These are phyloP conservation scores for Bothrops jararaca DNA, from an alignment of 2,113 vertebrate genomes.

Conservation along the genomic window DNA sequence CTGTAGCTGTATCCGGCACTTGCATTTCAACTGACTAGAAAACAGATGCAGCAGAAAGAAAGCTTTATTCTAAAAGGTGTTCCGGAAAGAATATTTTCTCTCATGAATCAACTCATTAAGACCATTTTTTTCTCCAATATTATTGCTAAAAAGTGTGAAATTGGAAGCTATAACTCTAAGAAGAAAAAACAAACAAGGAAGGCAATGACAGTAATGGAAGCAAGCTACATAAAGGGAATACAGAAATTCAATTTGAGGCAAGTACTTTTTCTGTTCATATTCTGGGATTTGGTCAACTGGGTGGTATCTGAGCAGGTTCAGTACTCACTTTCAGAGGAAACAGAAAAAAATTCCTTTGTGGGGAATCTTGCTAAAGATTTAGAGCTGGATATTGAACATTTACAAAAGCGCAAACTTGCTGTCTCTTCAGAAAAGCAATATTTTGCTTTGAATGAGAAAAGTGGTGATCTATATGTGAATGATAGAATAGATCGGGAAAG, in stretches of 20 bases:
- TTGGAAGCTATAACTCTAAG: not conserved
- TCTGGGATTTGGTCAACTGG: conserved; percentile 33
- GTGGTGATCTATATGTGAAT: conserved; percentile 55
- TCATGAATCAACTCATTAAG: not conserved
- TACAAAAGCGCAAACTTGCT: conserved; percentile 46
- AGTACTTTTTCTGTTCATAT: conserved; percentile 53
- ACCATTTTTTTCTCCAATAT: not conserved
- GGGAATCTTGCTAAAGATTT: conserved; percentile 62
- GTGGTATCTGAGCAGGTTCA: conserved; percentile 39
- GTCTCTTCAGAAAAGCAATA: conserved; percentile 56
- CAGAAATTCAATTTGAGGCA: conserved; percentile 31
- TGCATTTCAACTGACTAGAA: not conserved
- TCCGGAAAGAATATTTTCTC: not conserved
- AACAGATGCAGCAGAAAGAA: conserved; percentile 48
- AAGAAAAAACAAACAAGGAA: not conserved
- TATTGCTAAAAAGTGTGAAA: not conserved
- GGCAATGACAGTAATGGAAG: not conserved
- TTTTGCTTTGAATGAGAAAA: conserved; percentile 51
- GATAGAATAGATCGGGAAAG: conserved; percentile 61
- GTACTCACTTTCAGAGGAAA: conserved; percentile 60
- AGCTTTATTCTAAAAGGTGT: not conserved
- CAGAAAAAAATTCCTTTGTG: conserved; percentile 42
- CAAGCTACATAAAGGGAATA: conserved; percentile 11
- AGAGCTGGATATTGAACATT: conserved; percentile 48
- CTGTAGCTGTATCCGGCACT: no score